These are phyloP conservation scores for Hirudinaria manillensis DNA, from an alignment of 2,888 invertebrate genomes.

Conservation along the genomic window DNA sequence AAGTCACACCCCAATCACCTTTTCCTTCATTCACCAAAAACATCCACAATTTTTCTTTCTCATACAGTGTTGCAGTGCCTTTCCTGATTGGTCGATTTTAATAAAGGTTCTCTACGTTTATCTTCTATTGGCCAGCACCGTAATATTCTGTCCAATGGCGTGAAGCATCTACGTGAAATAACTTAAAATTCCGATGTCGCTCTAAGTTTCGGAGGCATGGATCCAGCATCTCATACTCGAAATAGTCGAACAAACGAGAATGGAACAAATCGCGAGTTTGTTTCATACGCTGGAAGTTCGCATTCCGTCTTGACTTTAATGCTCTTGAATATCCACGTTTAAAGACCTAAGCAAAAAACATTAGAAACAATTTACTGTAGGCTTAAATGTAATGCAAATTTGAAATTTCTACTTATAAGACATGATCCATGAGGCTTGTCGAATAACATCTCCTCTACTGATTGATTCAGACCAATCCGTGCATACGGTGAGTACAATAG, in stretches of 20 bases:
- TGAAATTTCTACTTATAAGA: neutral
- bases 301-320: too few species aligned
- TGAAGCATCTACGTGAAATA: neutral
- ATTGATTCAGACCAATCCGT: neutral
- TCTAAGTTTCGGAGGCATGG: too few species aligned
- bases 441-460: neutral
- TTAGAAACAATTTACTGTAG: too few species aligned
- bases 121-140: neutral
- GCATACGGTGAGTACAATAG: too few species aligned
- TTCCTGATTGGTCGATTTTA: slow-evolving; percentile 4
- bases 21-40: slow-evolving; percentile 4
- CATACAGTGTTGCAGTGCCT: slow-evolving; percentile 5
- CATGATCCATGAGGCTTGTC: slow-evolving; percentile 8
- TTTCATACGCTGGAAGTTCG: too few species aligned
- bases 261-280: neutral
- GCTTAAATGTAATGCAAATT: too few species aligned
- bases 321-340: too few species aligned
- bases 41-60: neutral
- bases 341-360: too few species aligned
- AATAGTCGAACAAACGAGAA: slow-evolving; percentile 3
- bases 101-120: neutral
- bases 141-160: neutral
- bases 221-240: neutral
- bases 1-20: slow-evolving; percentile 2
- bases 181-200: too few species aligned